Conservation (phyloP, 2,888 invertebrate genomes). For the Cerastis leucographa region DNA sequence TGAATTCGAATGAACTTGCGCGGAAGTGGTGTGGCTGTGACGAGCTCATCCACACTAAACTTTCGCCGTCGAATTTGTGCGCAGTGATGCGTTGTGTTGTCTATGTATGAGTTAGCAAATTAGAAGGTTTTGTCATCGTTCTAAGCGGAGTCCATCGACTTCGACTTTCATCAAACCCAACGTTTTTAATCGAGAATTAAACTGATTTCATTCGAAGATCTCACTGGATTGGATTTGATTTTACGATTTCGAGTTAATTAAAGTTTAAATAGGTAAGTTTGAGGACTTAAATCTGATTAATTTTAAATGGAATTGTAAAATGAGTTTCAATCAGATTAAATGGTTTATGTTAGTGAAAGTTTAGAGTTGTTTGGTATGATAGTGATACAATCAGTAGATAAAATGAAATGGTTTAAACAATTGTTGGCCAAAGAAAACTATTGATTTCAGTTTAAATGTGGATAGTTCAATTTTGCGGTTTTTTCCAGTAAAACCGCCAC, state of each 20-base stretch:
- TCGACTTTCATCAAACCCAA: conserved; percentile 21
- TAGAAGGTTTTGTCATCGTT: conserved; percentile 28
- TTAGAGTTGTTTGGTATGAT: background rate
- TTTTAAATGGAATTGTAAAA: conserved; percentile 48
- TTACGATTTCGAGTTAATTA: conserved; percentile 65
- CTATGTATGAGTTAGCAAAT: conserved; percentile 33
- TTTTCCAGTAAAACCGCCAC: background rate
- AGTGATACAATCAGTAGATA: background rate
- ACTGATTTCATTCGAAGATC: conserved; percentile 63
- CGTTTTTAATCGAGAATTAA: conserved; percentile 66
- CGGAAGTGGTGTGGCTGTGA: conserved; percentile 53
- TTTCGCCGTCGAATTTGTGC: conserved; percentile 14
- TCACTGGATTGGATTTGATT: conserved; percentile 60
- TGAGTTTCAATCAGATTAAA: conserved; percentile 46
- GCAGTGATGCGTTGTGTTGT: conserved; percentile 12
- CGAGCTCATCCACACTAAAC: conserved; percentile 25
- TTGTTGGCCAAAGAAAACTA: background rate
- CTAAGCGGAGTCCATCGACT: conserved; percentile 16
- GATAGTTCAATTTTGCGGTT: conserved; percentile 16
- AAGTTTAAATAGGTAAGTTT: conserved; percentile 64
- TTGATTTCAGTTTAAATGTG: conserved; percentile 4
- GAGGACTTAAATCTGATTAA: conserved; percentile 58
- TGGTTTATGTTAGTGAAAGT: conserved; percentile 23
- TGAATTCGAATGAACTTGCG: conserved; percentile 83
- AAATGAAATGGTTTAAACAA: background rate